A percentile compares a stretch with the other conserved stretches of the same genome.
Evolutionary conservation across 2,113 vertebrate species (phyloP).

Genomic region (Bufo gargarizans): DNA sequence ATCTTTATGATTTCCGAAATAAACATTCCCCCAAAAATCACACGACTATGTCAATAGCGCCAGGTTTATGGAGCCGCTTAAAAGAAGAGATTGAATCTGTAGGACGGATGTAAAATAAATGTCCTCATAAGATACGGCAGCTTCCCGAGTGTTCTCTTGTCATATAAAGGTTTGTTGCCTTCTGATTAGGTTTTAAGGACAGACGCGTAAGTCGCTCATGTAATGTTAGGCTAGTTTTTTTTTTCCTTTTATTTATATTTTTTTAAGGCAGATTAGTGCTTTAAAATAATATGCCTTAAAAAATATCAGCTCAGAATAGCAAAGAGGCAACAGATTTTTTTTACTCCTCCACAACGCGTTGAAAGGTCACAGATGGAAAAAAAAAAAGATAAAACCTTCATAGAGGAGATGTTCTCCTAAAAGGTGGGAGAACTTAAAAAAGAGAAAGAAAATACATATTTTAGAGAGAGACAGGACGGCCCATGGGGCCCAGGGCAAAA

Average conservation of each 20-base stretch:
- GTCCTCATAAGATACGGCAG: background rate
- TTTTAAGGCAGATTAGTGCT: background rate
- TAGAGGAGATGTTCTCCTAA: background rate
- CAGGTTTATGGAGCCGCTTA: constrained; percentile 23
- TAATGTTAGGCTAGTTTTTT: background rate
- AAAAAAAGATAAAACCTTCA: background rate
- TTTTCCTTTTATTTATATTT: background rate
- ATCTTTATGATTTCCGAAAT: constrained; percentile 6
- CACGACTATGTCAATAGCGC: background rate
- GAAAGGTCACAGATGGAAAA: constrained; percentile 5
- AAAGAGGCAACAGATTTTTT: constrained; percentile 20
- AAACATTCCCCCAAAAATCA: background rate
- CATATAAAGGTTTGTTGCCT: constrained; percentile 12
- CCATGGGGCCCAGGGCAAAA: too few species aligned
- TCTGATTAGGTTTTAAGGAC: constrained; percentile 20
- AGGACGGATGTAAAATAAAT: constrained; percentile 4
- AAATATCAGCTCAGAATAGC: background rate
- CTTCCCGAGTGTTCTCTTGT: background rate
- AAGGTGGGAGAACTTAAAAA: too few species aligned
- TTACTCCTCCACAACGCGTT: background rate
- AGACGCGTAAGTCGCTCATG: background rate
- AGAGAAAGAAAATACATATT: too few species aligned
- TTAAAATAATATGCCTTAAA: constrained; percentile 13
- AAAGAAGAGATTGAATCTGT: constrained; percentile 22
- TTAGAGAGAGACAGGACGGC: too few species aligned